These are phyloP conservation scores for Synanceia verrucosa DNA, from an alignment of 2,797 vertebrate species.

Conservation along the genomic window DNA sequence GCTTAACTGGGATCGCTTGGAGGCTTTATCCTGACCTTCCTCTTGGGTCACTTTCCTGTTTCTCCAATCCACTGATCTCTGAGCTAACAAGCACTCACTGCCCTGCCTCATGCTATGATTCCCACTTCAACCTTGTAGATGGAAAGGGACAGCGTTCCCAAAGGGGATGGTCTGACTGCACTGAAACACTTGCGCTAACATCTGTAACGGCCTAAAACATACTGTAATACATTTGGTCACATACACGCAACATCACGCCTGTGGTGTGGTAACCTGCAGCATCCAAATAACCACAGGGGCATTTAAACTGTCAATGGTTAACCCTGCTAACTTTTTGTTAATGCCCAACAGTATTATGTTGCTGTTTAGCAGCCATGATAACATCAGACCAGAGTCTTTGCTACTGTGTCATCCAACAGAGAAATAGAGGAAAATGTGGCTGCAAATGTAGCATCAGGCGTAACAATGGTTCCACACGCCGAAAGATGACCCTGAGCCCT, in stretches of 20 bases:
- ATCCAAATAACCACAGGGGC: conserved; percentile 24
- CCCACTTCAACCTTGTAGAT: conserved; percentile 53
- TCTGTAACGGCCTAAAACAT: conserved; percentile 34
- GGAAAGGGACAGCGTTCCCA: conserved; percentile 42
- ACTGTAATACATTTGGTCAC: conserved; percentile 37
- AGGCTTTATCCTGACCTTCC: conserved; percentile 67
- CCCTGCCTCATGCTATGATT: conserved; percentile 29
- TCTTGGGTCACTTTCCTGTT: conserved; percentile 43
- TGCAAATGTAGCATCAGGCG: conserved; percentile 79
- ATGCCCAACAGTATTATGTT: conserved; percentile 51
- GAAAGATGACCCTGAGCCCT: conserved; percentile 82
- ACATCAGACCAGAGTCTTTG: conserved; percentile 35
- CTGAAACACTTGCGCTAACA: conserved; percentile 37
- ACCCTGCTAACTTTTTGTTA: conserved; percentile 44
- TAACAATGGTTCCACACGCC: conserved; percentile 83
- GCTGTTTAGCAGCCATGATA: conserved; percentile 42
- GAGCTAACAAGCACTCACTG: conserved; percentile 55
- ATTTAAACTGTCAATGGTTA: conserved; percentile 6
- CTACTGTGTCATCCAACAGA: conserved; percentile 74
- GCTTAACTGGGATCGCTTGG: conserved; percentile 38
- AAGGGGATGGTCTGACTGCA: conserved; percentile 15
- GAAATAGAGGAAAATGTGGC: conserved; percentile 75
- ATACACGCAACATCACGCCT: conserved; percentile 24
- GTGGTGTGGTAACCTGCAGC: conserved; percentile 7
- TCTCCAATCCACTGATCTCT: conserved; percentile 49